phyloP scores from a whole-genome alignment of 2,113 vertebrate species.

The Dicrurus megarhynchus region DNA sequence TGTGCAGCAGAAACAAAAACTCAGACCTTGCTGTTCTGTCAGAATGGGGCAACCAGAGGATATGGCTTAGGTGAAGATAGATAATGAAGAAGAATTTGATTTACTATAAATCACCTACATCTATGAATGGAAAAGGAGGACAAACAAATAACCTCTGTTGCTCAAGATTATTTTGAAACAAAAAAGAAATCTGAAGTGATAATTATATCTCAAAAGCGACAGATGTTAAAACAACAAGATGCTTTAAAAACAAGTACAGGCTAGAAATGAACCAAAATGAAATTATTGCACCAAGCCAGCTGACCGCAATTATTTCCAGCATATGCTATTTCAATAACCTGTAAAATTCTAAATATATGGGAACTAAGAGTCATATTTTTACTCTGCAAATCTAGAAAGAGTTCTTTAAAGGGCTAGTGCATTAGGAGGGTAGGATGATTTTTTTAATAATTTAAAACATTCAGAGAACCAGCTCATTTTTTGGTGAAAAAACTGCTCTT shows the following conservation, averaged over 20 bases:
- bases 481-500: background rate
- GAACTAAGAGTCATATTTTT: background rate
- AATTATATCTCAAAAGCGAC: constrained; percentile 2
- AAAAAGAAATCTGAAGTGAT: constrained; percentile 21
- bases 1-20: background rate
- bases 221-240: constrained; percentile 48
- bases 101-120: background rate
- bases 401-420: background rate
- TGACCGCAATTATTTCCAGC: constrained; percentile 8
- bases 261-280: constrained; percentile 9
- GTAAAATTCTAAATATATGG: background rate
- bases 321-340: constrained; percentile 13
- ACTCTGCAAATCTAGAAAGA: background rate
- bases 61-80: background rate
- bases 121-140: background rate
- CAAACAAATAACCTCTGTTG: background rate
- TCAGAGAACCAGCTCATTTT: background rate
- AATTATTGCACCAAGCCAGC: background rate
- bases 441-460: background rate
- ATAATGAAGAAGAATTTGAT: background rate
- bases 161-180: constrained; percentile 25
- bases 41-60: background rate
- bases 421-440: background rate
- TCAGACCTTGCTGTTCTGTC: background rate
- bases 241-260: constrained; percentile 11